These are phyloP conservation scores for Caenorhabditis auriculariae DNA, from an alignment of 2,888 invertebrate genomes.

Conservation along the genomic window DNA sequence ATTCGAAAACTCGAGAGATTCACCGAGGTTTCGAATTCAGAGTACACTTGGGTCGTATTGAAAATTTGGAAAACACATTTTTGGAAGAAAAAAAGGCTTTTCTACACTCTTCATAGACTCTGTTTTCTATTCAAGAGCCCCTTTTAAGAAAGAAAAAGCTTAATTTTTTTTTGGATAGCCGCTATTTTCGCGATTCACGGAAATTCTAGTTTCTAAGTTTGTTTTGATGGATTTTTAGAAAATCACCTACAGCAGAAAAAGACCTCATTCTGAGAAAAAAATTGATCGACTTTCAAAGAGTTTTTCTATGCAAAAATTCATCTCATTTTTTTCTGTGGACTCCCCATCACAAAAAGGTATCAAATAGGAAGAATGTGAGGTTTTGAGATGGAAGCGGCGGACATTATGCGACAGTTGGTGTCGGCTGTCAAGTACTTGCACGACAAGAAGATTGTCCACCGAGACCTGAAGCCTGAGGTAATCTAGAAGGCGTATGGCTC, in stretches of 20 bases:
- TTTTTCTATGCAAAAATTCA: not conserved
- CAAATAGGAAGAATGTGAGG: not conserved
- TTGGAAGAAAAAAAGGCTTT: not conserved
- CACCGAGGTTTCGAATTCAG: slow-evolving; percentile 75
- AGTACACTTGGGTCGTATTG: no score
- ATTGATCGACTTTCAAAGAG: not conserved
- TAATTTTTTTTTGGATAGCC: not conserved
- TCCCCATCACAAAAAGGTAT: not conserved
- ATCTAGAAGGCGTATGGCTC: slow-evolving; percentile 65
- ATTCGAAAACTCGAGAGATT: slow-evolving; percentile 74
- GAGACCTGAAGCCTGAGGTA: slow-evolving; percentile 92
- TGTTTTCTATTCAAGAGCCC: slow-evolving; percentile 1
- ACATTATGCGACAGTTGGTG: slow-evolving; percentile 78
- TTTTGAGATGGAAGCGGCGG: slow-evolving; percentile 72
- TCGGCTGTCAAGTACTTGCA: slow-evolving; percentile 85
- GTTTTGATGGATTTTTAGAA: not conserved
- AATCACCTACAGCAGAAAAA: not conserved
- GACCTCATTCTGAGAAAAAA: not conserved
- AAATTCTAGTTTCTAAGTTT: not conserved
- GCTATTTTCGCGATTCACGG: no score
- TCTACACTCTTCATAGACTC: not conserved
- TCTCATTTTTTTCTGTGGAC: not conserved
- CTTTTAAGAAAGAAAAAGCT: not conserved
- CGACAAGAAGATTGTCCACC: slow-evolving; percentile 80
- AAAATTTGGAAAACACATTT: not conserved